phyloP scores from a whole-genome alignment of 2,888 invertebrate species.

The Sesia apiformis region DNA sequence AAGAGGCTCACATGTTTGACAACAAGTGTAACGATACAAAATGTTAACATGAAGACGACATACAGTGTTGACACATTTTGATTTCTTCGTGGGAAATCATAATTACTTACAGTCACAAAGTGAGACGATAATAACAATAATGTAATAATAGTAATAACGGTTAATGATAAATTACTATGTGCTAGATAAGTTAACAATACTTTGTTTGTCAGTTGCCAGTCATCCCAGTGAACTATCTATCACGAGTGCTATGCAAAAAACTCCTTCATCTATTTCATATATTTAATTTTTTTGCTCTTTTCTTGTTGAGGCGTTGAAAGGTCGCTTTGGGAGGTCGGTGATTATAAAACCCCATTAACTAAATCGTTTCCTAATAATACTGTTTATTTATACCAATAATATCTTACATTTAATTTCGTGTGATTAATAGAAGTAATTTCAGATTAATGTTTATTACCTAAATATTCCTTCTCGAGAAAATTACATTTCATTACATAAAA shows the following conservation, averaged over 20 bases:
- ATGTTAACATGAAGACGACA: background rate
- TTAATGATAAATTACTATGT: conserved; percentile 45
- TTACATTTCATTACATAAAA: no score
- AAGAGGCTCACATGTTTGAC: no score
- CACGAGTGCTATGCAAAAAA: conserved; percentile 45
- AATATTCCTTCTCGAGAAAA: no score
- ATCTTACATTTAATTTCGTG: background rate
- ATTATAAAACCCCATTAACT: conserved; percentile 3
- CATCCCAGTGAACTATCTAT: conserved; percentile 46
- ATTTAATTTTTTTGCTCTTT: conserved; percentile 34
- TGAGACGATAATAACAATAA: background rate
- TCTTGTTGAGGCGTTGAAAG: conserved; percentile 28
- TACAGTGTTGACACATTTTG: background rate
- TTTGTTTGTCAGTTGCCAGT: conserved; percentile 45
- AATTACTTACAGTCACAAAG: background rate
- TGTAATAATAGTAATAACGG: background rate
- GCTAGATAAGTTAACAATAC: conserved; percentile 48
- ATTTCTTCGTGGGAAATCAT: background rate
- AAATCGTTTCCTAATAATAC: background rate
- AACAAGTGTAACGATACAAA: no score
- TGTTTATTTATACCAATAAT: background rate
- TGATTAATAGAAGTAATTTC: no score
- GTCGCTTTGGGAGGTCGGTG: conserved; percentile 33
- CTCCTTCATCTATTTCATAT: conserved; percentile 2
- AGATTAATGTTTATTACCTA: no score